Evolutionary conservation across 2,113 vertebrate genomes (phyloP), one percentile per base, ranked within the genome.

Genomic region (Charina bottae): DNA sequence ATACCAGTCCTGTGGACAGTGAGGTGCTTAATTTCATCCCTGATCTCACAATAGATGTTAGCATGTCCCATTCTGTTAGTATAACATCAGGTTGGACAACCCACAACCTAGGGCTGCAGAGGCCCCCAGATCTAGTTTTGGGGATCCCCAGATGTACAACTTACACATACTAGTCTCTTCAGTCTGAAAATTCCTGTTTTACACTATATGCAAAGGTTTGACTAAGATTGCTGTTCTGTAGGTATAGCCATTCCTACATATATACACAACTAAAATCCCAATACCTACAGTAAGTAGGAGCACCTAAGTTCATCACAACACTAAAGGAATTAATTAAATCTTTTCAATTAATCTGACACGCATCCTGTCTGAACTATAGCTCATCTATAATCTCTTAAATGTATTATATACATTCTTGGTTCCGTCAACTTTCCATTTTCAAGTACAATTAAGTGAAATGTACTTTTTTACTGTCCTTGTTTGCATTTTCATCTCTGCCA

Each of bases 21-120:
- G 21, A 60, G 21, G 8, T 85, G 46, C 46, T 90, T 62, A 62
- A 62, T 28, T 90, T 11, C n/a, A 91, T 89, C 49, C 46, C 93
- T 84, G 92, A 87, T 95, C 46, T 93, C 72, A 87, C 59, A 92
- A 94, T 93, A 92, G 94, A 91, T 93, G 94, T 92, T 93, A 78
- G 94, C 58, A 72, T 53, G 83, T 68, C 28, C 28, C 4, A n/a
- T 68, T 68, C n/a, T 68, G 62, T 68, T 68, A 33, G n/a, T 6
- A 56, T 68, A 68, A 33, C n/a, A n/a, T n/a, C 28, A 68, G 13
- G 12, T 68, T 68, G 62, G 10, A 4, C 62, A 64, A 13, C 62
- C 60, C 60, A 64, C 11, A n/a, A 28, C 1, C 3, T 68, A n/a
- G 62, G 28, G 12, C n/a, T 68, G 64, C 15, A 68, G 64, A 90